Evolutionary conservation across 2,888 invertebrate species (phyloP).

Genomic region (Dromius quadrimaculatus): DNA sequence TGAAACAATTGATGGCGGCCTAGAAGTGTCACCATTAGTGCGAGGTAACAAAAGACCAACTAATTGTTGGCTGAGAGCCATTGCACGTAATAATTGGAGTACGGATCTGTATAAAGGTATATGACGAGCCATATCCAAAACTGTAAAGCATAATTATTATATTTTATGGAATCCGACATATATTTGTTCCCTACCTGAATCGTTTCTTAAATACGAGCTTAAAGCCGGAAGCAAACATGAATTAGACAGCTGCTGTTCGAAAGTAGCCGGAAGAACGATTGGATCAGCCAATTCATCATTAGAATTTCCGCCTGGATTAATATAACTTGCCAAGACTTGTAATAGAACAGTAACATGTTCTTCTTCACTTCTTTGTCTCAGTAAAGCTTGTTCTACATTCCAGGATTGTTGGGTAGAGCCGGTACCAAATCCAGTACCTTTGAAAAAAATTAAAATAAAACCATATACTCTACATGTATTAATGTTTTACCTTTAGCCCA

Average conservation of each 20-base stretch:
- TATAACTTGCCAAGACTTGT: slow-evolving; percentile 88
- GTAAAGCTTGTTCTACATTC: slow-evolving; percentile 95
- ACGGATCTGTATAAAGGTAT: slow-evolving; percentile 92
- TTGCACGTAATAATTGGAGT: slow-evolving; percentile 82
- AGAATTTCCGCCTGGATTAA: slow-evolving; percentile 77
- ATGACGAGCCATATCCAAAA: slow-evolving; percentile 96
- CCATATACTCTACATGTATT: neutral
- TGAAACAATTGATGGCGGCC: slow-evolving; percentile 77
- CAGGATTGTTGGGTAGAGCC: slow-evolving; percentile 96
- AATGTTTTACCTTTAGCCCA: slow-evolving; percentile 86
- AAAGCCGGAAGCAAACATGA: slow-evolving; percentile 90
- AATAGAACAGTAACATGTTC: slow-evolving; percentile 85
- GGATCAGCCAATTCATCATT: slow-evolving; percentile 65
- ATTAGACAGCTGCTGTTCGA: slow-evolving; percentile 81
- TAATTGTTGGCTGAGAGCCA: slow-evolving; percentile 73
- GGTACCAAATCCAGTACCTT: slow-evolving; percentile 90
- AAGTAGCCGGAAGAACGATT: slow-evolving; percentile 74
- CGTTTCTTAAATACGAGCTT: slow-evolving; percentile 91
- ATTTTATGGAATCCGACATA: too few species aligned
- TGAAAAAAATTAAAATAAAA: neutral
- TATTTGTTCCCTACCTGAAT: slow-evolving; percentile 85
- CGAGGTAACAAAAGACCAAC: slow-evolving; percentile 76
- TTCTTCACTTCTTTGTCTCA: slow-evolving; percentile 91
- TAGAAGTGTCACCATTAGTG: slow-evolving; percentile 57
- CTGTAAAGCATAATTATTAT: slow-evolving; percentile 66